phyloP scores from a whole-genome alignment of 2,113 vertebrate species.

The Phodopus roborovskii region DNA sequence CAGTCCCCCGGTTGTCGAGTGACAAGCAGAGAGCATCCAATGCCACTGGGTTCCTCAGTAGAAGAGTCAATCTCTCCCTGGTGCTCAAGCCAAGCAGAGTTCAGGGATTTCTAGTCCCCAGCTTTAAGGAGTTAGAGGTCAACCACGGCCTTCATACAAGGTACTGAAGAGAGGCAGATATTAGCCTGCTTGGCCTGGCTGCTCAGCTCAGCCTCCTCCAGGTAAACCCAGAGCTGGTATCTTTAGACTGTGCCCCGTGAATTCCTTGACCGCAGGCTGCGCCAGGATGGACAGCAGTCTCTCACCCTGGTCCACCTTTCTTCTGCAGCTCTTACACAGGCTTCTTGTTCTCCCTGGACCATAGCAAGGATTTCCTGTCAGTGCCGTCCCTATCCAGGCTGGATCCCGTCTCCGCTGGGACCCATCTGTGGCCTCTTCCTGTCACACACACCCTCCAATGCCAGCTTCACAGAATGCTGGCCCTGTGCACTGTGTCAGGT shows the following conservation, averaged over 20 bases:
- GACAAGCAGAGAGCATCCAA: fast-evolving
- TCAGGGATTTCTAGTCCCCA: neutral
- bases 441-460: neutral
- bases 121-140: neutral
- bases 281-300: fast-evolving
- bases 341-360: neutral
- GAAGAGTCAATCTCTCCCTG: neutral
- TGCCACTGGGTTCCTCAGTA: fast-evolving
- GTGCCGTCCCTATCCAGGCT: neutral
- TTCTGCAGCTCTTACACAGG: fast-evolving
- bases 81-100: neutral
- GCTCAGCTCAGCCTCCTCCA: neutral
- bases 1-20: fast-evolving
- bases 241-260: neutral
- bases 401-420: fast-evolving
- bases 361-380: neutral
- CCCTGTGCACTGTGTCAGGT: neutral
- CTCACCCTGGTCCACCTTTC: fast-evolving
- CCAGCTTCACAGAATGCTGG: neutral
- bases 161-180: fast-evolving
- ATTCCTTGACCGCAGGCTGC: neutral
- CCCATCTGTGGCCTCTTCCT: neutral
- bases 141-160: no score
- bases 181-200: fast-evolving
- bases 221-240: neutral